Evolutionary conservation across 1,140 invertebrate species (phyloP).

Genomic region (Tetramorium alpestre): DNA sequence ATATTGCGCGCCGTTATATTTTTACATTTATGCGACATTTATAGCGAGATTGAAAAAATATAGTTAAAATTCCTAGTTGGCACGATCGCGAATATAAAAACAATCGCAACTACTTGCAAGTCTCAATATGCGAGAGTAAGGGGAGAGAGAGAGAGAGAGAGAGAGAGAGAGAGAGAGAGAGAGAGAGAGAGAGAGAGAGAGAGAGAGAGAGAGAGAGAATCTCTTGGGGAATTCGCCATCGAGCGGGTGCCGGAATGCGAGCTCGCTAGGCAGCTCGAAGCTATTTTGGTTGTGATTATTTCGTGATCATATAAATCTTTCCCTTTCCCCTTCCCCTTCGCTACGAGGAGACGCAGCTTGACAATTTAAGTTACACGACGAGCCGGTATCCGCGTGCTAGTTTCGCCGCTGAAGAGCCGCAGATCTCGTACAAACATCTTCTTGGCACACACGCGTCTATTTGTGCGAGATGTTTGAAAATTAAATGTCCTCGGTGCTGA

Average conservation of each 20-base stretch:
- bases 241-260: constrained; percentile 21
- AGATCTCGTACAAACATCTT: constrained; percentile 17
- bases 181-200: neutral
- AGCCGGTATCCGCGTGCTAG: constrained; percentile 19
- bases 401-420: constrained; percentile 24
- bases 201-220: neutral
- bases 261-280: constrained; percentile 52
- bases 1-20: neutral
- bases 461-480: constrained; percentile 7
- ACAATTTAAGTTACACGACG: constrained; percentile 52
- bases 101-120: constrained; percentile 42
- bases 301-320: constrained; percentile 60
- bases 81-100: constrained; percentile 6
- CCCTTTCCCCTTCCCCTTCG: neutral
- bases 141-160: neutral
- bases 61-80: neutral
- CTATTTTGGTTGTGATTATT: constrained; percentile 58
- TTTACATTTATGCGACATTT: neutral
- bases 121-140: neutral
- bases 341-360: constrained; percentile 32
- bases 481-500: neutral
- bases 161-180: neutral
- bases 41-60: neutral
- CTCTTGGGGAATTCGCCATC: constrained; percentile 43
- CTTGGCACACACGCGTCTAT: constrained; percentile 45